Evolutionary conservation across 2,113 vertebrate genomes (phyloP), one percentile per base, ranked within the genome.

Genomic region (Lophotis ruficrista): DNA sequence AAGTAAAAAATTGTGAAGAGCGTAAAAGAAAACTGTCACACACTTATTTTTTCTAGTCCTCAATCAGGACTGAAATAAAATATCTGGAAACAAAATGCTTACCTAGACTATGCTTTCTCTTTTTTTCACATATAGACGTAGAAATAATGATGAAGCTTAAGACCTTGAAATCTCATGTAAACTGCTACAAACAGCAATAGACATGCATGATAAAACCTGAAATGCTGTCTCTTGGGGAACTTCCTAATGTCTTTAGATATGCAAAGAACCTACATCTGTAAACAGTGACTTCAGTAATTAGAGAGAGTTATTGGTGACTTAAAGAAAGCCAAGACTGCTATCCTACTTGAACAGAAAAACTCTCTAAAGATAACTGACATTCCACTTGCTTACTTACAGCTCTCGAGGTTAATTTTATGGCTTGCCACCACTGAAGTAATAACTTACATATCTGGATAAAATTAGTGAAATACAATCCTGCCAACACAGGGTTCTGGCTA

Each of bases 401-500:
- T 90, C 65, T 68, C 53, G 37, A 75, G 45, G 70, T 62, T 89
- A 14, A 25, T 81, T 94, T 89, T 58, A 94, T 31, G 53, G 30
- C 31, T 79, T 87, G 53, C 66, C 65, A 87, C 45, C 41, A 64
- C 28, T 45, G 31, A 94, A 71, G 48, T 25, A 64, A 18, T 61
- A 89, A 60, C 37, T 54, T 81, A 30, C 10, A 7, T 90, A 60
- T 73, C 27, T 86, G 71, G 58, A 86, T 78, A 81, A 92, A 95
- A 77, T 70, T 60, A 94, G 51, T 79, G 77, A 75, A 96, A 94
- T n/a, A 69, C 21, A 94, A 71, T 66, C 78, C 51, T 82, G 61
- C 8, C 37, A 79, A 91, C 61, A 81, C 41, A 71, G 81, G 43
- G 48, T 75, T 79, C 87, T 84, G 48, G 73, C 83, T 83, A 87